Evolutionary conservation across 2,797 vertebrate genomes (phyloP).

Genomic region (Coregonus suidteri): DNA sequence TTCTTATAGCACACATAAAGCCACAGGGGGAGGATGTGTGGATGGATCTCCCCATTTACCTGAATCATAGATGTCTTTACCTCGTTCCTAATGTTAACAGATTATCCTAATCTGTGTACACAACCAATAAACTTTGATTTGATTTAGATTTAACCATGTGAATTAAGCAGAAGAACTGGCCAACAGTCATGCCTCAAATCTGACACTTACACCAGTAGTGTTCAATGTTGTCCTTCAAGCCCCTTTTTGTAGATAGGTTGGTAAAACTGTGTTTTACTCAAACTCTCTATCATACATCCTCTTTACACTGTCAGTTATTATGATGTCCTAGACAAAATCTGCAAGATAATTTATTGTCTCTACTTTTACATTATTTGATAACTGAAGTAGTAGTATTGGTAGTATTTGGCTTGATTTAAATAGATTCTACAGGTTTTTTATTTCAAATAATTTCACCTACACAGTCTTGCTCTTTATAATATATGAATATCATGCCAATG

Average conservation of each 20-base stretch:
- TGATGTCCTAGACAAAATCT: background rate
- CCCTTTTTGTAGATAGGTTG: background rate
- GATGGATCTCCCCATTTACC: constrained; percentile 13
- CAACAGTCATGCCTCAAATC: constrained; percentile 34
- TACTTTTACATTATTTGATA: background rate
- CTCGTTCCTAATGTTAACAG: background rate
- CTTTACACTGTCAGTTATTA: background rate
- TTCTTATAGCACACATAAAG: constrained; percentile 40
- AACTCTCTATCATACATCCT: background rate
- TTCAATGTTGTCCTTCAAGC: background rate
- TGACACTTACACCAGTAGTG: background rate
- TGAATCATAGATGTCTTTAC: constrained; percentile 1
- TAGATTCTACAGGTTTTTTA: too few species aligned
- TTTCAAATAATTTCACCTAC: too few species aligned
- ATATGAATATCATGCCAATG: background rate
- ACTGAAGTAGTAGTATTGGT: background rate
- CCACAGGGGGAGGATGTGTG: constrained; percentile 7
- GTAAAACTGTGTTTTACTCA: background rate
- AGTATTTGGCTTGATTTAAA: background rate
- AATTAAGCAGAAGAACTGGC: background rate
- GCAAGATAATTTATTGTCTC: background rate
- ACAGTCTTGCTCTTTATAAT: background rate
- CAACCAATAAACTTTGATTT: too few species aligned
- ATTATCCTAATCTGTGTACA: too few species aligned
- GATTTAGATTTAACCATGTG: background rate